Conservation (phyloP, 2,113 vertebrate species). For the Nerophis lumbriciformis region DNA sequence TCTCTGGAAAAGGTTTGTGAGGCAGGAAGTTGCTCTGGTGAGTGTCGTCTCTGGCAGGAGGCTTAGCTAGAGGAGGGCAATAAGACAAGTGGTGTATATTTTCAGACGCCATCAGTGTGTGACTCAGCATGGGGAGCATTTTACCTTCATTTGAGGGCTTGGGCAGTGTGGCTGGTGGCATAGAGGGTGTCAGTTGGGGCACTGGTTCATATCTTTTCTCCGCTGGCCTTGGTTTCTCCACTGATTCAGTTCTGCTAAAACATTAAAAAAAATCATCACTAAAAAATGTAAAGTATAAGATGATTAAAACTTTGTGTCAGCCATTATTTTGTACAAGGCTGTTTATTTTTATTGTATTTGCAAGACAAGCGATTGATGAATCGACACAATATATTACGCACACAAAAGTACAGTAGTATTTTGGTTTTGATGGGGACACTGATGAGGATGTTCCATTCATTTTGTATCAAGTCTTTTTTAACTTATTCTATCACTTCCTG, state of each 20-base stretch:
- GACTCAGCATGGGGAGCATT: not conserved
- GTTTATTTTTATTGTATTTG: no score
- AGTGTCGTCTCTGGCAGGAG: constrained; percentile 77
- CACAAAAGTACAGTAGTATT: no score
- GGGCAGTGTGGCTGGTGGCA: constrained; percentile 78
- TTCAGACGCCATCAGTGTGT: not conserved
- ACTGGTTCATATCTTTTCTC: constrained; percentile 83
- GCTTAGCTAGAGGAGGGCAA: constrained; percentile 67
- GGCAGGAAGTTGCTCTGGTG: constrained; percentile 82
- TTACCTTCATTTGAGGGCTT: constrained; percentile 85
- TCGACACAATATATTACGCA: no score
- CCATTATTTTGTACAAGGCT: no score
- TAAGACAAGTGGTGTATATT: constrained; percentile 10
- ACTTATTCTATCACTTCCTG: no score
- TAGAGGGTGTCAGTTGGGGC: constrained; percentile 73
- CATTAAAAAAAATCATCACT: constrained; percentile 2
- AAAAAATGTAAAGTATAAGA: not conserved
- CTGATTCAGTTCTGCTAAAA: constrained; percentile 73
- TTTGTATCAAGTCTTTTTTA: no score
- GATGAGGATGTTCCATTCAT: no score
- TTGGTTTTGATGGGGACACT: no score
- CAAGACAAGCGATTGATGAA: no score
- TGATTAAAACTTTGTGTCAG: no score
- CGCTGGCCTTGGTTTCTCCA: constrained; percentile 73
- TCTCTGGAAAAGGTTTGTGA: constrained; percentile 86